These are phyloP conservation scores for Thysanoteuthis rhombus DNA, from an alignment of 2,888 invertebrate genomes.

Conservation along the genomic window DNA sequence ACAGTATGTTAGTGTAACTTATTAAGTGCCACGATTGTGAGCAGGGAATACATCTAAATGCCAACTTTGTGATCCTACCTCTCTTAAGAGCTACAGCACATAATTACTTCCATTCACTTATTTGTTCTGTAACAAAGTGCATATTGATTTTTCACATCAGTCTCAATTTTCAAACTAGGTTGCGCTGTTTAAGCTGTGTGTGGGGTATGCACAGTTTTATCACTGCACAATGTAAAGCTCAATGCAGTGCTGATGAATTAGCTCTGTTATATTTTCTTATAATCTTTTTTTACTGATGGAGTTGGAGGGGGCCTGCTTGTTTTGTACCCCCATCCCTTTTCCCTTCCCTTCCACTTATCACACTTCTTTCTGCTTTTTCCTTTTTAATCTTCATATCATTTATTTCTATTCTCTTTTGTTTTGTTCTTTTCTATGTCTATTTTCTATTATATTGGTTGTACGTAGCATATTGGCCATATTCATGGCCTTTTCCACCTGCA, in stretches of 20 bases:
- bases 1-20: neutral
- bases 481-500: too few species aligned
- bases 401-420: neutral
- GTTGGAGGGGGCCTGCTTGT: neutral
- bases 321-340: neutral
- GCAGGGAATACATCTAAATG: neutral
- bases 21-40: neutral
- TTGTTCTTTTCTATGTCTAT: neutral
- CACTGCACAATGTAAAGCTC: neutral
- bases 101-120: slow-evolving; percentile 12
- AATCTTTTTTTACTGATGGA: neutral
- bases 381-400: neutral
- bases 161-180: neutral
- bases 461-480: too few species aligned
- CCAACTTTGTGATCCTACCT: neutral
- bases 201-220: neutral
- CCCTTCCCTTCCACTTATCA: neutral
- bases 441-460: neutral
- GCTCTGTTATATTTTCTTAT: neutral
- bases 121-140: slow-evolving; percentile 12
- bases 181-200: neutral
- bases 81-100: neutral
- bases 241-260: neutral
- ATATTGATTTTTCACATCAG: slow-evolving; percentile 12
- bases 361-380: neutral